phyloP scores from a whole-genome alignment of 2,888 invertebrate species.

The Hipparchia sbordonii region DNA sequence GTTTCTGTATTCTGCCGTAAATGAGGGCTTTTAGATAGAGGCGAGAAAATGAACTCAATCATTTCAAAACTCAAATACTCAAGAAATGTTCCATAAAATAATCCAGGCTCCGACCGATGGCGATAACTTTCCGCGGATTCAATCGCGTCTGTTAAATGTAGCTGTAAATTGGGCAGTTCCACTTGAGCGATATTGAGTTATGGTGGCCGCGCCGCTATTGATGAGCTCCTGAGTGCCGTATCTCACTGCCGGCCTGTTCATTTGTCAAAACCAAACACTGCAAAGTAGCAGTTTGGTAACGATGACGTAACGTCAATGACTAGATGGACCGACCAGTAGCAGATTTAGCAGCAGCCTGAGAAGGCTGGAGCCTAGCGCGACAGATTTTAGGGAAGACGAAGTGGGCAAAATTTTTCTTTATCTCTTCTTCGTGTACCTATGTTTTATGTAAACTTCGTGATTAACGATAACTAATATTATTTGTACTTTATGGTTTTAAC shows the following conservation, averaged over 20 bases:
- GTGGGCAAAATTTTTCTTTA: too few relatives aligned
- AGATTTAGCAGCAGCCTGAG: too few relatives aligned
- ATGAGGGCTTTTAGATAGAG: neutral
- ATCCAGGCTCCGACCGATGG: conserved; percentile 34
- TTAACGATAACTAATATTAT: too few relatives aligned
- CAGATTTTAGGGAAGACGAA: too few relatives aligned
- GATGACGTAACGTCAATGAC: neutral
- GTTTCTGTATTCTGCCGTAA: too few relatives aligned
- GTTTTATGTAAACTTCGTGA: too few relatives aligned
- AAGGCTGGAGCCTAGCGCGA: too few relatives aligned
- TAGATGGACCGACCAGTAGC: too few relatives aligned
- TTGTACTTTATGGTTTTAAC: too few relatives aligned
- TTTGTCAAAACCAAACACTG: conserved; percentile 67
- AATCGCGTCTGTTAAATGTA: conserved; percentile 81
- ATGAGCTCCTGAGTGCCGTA: conserved; percentile 65
- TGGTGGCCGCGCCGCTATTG: conserved; percentile 72
- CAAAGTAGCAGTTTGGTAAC: conserved; percentile 1
- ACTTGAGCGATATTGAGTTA: conserved; percentile 79
- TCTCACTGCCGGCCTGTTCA: conserved; percentile 69
- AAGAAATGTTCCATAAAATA: conserved; percentile 15
- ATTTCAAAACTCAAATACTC: conserved; percentile 4
- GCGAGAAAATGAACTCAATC: neutral
- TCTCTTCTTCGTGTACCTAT: too few relatives aligned
- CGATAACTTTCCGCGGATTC: conserved; percentile 72
- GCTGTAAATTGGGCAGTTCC: conserved; percentile 80